Conservation (phyloP, 2,888 invertebrate genomes). For the Latheticus oryzae region DNA sequence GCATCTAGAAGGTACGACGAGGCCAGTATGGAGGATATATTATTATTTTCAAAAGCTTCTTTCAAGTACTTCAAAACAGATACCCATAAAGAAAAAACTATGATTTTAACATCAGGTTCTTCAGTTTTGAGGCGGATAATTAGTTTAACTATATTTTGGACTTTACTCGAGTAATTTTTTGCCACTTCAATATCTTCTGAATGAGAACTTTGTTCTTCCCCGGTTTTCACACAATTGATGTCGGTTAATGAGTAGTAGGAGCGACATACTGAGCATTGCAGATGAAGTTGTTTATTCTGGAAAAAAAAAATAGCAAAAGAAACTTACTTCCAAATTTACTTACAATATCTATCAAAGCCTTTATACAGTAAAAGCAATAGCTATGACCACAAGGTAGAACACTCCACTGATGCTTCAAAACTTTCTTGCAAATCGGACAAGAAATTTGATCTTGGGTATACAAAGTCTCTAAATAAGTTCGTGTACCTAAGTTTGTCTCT, state of each 20-base stretch:
- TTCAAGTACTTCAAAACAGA: slow-evolving; percentile 68
- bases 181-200: slow-evolving; percentile 61
- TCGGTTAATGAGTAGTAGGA: slow-evolving; percentile 66
- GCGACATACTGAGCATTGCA: slow-evolving; percentile 73
- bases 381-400: slow-evolving; percentile 81
- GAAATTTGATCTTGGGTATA: slow-evolving; percentile 70
- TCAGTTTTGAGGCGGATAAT: slow-evolving; percentile 68
- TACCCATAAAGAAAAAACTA: slow-evolving; percentile 77
- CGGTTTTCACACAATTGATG: slow-evolving; percentile 65
- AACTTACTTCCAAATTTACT: slow-evolving; percentile 5
- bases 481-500: slow-evolving; percentile 71
- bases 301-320: slow-evolving; percentile 4
- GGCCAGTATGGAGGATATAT: slow-evolving; percentile 60
- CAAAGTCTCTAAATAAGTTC: slow-evolving; percentile 75
- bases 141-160: slow-evolving; percentile 72
- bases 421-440: slow-evolving; percentile 77
- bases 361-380: slow-evolving; percentile 75
- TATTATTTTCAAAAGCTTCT: slow-evolving; percentile 69
- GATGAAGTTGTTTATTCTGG: slow-evolving; percentile 45
- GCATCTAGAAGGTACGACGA: slow-evolving; percentile 48
- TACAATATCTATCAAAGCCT: slow-evolving; percentile 58
- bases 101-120: slow-evolving; percentile 72
- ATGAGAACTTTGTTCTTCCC: slow-evolving; percentile 47
- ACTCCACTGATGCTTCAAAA: slow-evolving; percentile 74
- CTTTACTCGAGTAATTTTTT: slow-evolving; percentile 79